Base-by-base conservation (phyloP, 2,888 invertebrate species). In the Yponomeuta cagnagella region DNA sequence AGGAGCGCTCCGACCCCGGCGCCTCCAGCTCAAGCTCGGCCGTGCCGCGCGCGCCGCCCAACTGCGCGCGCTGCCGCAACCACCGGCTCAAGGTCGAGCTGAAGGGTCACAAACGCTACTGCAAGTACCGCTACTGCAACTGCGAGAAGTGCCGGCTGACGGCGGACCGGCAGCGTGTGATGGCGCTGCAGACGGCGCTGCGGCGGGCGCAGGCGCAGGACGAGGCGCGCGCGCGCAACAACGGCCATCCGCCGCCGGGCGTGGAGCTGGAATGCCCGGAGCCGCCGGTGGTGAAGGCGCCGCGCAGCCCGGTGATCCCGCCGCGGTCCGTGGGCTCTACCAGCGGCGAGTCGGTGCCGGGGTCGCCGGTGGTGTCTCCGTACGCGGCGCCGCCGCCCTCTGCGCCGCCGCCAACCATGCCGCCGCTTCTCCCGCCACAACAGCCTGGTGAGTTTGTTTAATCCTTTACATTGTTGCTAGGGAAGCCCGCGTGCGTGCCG, bases 71-170 rank as follows among this genome's bases (percentile, higher is more conserved):
- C 48, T 98, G 98, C 87, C 94, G 97, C 73, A 98, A 98, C 92
- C 98, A 98, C 88, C 94, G 96, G n/a, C 93, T 97, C 81, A 97
- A 97, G 85, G 95, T 97, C 76, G 95, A 95, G 86, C 93, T 98
- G 75, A 97, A 97, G 88, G 98, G 97, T 23, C 98, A 98, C 93
- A 98, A 98, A 86, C 94, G 97, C 48, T 97, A 97, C 89, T 98
- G 98, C 93, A 94, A 95, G 80, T 98, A 94, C 89, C 95, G 97
- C 74, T 93, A 94, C 82, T 98, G 98, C 89, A 94, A 93, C 73
- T 98, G 98, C 88, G 95, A 96, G 76, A 97, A 97, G 89, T 98
- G 98, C 85, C 94, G 95, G 74, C 90, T 97, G 72, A 97, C 98
- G 0, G 96, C 96, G 0, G 97, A 97, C 80, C 90, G 98, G 68